Conservation (phyloP, 2,113 vertebrate genomes). For the Collichthys lucidus region DNA sequence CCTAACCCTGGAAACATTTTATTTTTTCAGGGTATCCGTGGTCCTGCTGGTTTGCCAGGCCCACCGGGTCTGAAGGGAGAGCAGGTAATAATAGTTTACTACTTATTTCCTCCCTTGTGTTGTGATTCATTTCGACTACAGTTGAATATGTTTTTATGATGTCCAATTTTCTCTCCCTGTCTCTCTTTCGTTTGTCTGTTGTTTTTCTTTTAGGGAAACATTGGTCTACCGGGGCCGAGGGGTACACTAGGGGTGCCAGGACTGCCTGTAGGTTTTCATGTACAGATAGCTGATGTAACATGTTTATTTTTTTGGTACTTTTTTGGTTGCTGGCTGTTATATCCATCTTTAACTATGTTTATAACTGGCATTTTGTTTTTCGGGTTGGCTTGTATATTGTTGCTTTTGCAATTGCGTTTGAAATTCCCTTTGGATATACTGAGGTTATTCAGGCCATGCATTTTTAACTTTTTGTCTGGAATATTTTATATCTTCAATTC, state of each 20-base stretch:
- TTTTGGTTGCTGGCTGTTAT: neutral
- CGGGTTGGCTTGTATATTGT: neutral
- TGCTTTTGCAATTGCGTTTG: neutral
- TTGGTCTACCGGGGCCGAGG: slow-evolving; percentile 77
- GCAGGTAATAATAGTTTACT: slow-evolving; percentile 78
- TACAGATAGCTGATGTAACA: neutral
- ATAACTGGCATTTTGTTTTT: neutral
- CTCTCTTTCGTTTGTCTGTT: neutral
- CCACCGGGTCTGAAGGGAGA: slow-evolving; percentile 83
- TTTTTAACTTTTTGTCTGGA: neutral
- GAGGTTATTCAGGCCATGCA: neutral
- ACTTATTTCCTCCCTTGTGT: neutral
- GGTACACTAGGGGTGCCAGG: slow-evolving; percentile 85
- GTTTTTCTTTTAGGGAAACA: slow-evolving; percentile 80
- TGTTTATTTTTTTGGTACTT: neutral
- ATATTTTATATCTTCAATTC: slow-evolving; percentile 12
- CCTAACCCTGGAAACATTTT: neutral
- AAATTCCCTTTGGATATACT: neutral
- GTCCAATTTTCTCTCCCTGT: neutral
- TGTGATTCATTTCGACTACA: neutral
- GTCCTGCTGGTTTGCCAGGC: slow-evolving; percentile 81
- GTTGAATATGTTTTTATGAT: neutral
- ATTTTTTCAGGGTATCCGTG: slow-evolving; percentile 83
- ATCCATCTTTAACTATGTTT: neutral
- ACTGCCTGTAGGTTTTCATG: slow-evolving; percentile 80